phyloP scores from a whole-genome alignment of 2,888 invertebrate genomes.

The Drosophila pullipes region DNA sequence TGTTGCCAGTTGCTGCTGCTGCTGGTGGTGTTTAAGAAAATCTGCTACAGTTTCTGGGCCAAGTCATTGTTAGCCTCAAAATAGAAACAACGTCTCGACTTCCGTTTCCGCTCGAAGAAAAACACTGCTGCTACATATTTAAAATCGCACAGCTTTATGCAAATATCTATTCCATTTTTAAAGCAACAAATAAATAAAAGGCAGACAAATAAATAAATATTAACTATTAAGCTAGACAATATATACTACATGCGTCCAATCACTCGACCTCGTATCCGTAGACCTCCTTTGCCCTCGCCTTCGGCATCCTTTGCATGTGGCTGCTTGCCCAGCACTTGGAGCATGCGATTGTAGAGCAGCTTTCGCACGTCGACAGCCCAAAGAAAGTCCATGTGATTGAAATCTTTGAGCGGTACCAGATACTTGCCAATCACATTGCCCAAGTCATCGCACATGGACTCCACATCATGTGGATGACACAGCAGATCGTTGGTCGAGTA shows the following conservation, averaged over 20 bases:
- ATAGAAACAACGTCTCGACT: conserved; percentile 61
- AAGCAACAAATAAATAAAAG: conserved; percentile 29
- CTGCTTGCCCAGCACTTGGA: conserved; percentile 70
- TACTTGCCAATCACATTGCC: conserved; percentile 85
- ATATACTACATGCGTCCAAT: conserved; percentile 18
- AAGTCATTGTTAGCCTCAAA: conserved; percentile 48
- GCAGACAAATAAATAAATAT: conserved; percentile 69
- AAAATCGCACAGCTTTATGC: conserved; percentile 51
- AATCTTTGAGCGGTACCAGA: conserved; percentile 86
- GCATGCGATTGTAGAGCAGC: conserved; percentile 86
- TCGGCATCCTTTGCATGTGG: conserved; percentile 33
- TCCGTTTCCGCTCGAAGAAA: conserved; percentile 68
- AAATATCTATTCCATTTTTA: conserved; percentile 65
- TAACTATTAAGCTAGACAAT: conserved; percentile 23
- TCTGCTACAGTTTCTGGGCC: conserved; percentile 64
- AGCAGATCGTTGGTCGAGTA: conserved; percentile 88
- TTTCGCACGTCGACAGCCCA: conserved; percentile 87
- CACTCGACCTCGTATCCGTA: conserved; percentile 21
- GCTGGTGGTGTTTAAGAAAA: conserved; percentile 46
- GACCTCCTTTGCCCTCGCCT: conserved; percentile 14
- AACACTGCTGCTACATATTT: conserved; percentile 52
- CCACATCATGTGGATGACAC: conserved; percentile 86
- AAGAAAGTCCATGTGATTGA: conserved; percentile 89
- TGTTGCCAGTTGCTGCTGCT: conserved; percentile 30
- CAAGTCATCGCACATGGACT: conserved; percentile 80